Evolutionary conservation across 2,113 vertebrate species (phyloP).

Genomic region (Aplodontia rufa): DNA sequence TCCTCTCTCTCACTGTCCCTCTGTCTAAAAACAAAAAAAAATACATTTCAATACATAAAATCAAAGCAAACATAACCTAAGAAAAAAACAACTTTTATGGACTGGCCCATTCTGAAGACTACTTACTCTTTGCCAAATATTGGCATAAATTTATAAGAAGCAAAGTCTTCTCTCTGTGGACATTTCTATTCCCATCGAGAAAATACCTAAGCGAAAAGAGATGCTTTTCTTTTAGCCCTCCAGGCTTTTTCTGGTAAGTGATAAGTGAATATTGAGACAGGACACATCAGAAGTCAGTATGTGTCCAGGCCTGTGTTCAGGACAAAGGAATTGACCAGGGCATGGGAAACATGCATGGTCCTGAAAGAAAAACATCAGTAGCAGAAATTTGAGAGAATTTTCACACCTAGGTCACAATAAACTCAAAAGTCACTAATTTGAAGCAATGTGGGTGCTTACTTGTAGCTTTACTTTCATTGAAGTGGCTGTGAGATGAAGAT

Average conservation of each 20-base stretch:
- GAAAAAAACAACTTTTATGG: not conserved
- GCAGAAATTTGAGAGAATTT: constrained; percentile 1
- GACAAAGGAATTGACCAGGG: not conserved
- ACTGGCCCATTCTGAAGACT: not conserved
- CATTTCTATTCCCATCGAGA: not conserved
- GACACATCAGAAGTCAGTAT: not conserved
- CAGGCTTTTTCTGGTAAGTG: not conserved
- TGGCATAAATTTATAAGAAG: not conserved
- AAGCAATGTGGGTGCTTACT: not conserved
- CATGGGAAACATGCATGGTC: not conserved
- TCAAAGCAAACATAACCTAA: not conserved
- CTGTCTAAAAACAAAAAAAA: too few relatives aligned
- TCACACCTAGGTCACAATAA: not conserved
- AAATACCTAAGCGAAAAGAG: not conserved
- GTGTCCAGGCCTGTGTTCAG: not conserved
- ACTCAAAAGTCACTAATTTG: not conserved
- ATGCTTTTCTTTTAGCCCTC: constrained; percentile 5
- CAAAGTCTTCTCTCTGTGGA: not conserved
- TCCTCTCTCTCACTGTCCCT: too few relatives aligned
- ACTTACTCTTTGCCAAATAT: not conserved
- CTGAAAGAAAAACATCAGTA: not conserved
- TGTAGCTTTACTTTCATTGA: not conserved
- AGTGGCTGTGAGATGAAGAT: not conserved
- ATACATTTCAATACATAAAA: constrained; percentile 19
- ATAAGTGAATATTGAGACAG: not conserved